phyloP scores from a whole-genome alignment of 2,797 vertebrate genomes.

The Coendou prehensilis region DNA sequence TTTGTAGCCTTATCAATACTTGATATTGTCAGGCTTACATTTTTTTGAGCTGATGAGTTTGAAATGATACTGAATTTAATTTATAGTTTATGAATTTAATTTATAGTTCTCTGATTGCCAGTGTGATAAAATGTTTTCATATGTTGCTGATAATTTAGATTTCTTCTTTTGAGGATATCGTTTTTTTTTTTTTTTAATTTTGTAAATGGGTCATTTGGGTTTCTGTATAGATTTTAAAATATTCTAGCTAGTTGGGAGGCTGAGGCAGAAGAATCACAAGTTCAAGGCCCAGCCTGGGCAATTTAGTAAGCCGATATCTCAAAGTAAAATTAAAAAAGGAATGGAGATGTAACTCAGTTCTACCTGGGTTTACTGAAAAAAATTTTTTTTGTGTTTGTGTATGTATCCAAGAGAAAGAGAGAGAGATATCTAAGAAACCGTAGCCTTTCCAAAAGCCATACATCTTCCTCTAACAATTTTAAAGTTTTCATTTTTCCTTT shows the following conservation, averaged over 20 bases:
- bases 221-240: conserved; percentile 58
- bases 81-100: conserved; percentile 52
- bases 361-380: not conserved
- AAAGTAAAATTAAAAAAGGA: not conserved
- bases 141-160: conserved; percentile 20
- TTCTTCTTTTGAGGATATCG: conserved; percentile 45
- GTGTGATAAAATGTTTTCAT: conserved; percentile 56
- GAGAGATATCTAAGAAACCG: conserved; percentile 3
- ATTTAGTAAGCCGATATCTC: not conserved
- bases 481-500: conserved; percentile 30
- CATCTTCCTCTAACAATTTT: conserved; percentile 39
- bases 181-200: not conserved
- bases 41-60: conserved; percentile 17
- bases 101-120: conserved; percentile 43
- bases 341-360: not conserved
- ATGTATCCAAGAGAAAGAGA: not conserved
- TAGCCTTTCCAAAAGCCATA: not conserved
- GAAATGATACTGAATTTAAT: conserved; percentile 60
- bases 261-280: not conserved
- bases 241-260: not conserved
- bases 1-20: conserved; percentile 4
- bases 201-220: conserved; percentile 47
- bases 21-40: conserved; percentile 18
- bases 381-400: conserved; percentile 17
- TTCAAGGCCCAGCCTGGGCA: not conserved